These are phyloP conservation scores for Drosophila pachea DNA, from an alignment of 1,140 invertebrate genomes.

Conservation along the genomic window DNA sequence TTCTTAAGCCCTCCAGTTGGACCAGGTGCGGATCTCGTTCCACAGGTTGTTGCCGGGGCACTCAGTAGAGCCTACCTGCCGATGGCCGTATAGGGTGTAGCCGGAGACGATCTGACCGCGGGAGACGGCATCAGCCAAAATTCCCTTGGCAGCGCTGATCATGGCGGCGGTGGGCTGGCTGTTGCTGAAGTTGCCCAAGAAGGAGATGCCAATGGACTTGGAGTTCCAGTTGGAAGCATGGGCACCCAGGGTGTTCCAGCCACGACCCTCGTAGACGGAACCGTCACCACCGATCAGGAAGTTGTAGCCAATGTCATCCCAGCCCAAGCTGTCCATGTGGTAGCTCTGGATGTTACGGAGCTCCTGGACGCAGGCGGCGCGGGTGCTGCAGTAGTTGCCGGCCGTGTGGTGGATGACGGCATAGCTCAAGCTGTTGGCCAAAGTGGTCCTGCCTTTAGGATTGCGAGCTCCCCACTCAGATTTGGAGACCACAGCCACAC, in stretches of 20 bases:
- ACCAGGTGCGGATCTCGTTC: slow-evolving; percentile 83
- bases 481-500: slow-evolving; percentile 79
- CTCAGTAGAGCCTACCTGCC: slow-evolving; percentile 83
- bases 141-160: slow-evolving; percentile 80
- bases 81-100: slow-evolving; percentile 85
- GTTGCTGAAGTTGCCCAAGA: slow-evolving; percentile 81
- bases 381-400: slow-evolving; percentile 80
- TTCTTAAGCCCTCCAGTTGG: slow-evolving; percentile 79
- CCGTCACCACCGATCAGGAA: slow-evolving; percentile 81
- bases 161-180: slow-evolving; percentile 55
- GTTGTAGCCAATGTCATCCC: slow-evolving; percentile 86
- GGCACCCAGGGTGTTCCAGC: slow-evolving; percentile 84
- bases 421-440: slow-evolving; percentile 82
- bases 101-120: slow-evolving; percentile 81
- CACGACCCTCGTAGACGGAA: slow-evolving; percentile 83
- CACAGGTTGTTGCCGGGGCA: slow-evolving; percentile 85
- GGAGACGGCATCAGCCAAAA: slow-evolving; percentile 83
- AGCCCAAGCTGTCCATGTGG: slow-evolving; percentile 81
- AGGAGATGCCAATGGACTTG: slow-evolving; percentile 83
- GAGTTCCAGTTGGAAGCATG: slow-evolving; percentile 84
- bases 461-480: slow-evolving; percentile 82
- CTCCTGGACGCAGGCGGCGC: slow-evolving; percentile 79
- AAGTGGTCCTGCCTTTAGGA: slow-evolving; percentile 72
- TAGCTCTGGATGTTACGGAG: slow-evolving; percentile 81
- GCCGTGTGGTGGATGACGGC: slow-evolving; percentile 88